Evolutionary conservation across 2,888 invertebrate genomes (phyloP), one percentile per base, ranked within the genome.

Genomic region (Cataglyphis cursor): DNA sequence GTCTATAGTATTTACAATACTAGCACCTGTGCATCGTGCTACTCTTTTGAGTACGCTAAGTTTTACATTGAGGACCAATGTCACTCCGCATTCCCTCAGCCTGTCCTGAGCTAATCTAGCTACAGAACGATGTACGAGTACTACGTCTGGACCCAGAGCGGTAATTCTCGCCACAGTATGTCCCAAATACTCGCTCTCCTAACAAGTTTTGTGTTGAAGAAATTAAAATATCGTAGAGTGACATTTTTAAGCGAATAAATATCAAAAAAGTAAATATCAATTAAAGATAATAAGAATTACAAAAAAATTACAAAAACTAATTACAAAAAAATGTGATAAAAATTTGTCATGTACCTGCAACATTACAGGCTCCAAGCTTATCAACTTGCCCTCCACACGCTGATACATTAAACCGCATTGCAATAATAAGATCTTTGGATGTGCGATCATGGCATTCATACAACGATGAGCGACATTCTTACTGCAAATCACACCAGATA

Each of bases 381-480:
- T 97, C 85, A 99, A 96, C 93, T 99, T 98, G 18, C 99, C 99
- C 94, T 99, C 99, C 0, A 98, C 98, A 81, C 99, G 96, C 94
- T 99, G 99, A 95, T 99, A 99, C 85, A 99, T 98, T 75, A 99
- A 97, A 3, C 99, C 97, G 84, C 99, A 98, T 90, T 98, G 97
- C 24, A 99, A 95, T 10, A 99, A 95, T 12, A 99, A 95, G 85
- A 99, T 97, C 88, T 97, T 97, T 0, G 99, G 99, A 92, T 97
- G 97, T 0, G 96, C 96, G 68, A 99, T 96, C 92, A 97, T 96
- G 0, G 97, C 96, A 5, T 97, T 96, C 98, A 98, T 99, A 73
- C 96, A 97, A 95, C 98, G 97, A 95, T 99, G 99, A 0, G 98
- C 98, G 0, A 99, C 97, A 94, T 99, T 99, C 95, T 99, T 99